A percentile compares a stretch with the other conserved stretches of the same genome.
These are phyloP conservation scores for Anabas testudineus DNA, from an alignment of 2,797 vertebrate species.

Conservation along the genomic window DNA sequence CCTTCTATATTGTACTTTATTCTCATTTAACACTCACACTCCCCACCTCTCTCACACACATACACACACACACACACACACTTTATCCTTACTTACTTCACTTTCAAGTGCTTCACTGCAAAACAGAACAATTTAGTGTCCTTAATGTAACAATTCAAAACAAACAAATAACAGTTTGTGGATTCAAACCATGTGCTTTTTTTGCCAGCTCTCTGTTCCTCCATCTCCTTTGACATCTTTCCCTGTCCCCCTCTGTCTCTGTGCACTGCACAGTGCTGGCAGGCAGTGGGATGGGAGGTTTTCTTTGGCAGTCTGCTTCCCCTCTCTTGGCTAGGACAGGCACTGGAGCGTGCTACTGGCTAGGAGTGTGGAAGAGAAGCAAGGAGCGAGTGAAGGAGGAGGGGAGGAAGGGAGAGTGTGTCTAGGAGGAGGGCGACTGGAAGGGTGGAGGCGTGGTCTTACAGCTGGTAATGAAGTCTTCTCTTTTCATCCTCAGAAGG, in stretches of 20 bases:
- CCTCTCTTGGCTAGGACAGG: slow-evolving; percentile 80
- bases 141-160: slow-evolving; percentile 27
- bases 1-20: slow-evolving; percentile 39
- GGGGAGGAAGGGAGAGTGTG: slow-evolving; percentile 72
- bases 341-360: slow-evolving; percentile 91
- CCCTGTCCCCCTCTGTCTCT: slow-evolving; percentile 43
- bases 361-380: slow-evolving; percentile 86
- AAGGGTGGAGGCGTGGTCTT: slow-evolving; percentile 85
- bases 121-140: slow-evolving; percentile 19
- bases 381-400: slow-evolving; percentile 78
- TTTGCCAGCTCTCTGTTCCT: slow-evolving; percentile 41
- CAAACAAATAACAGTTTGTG: slow-evolving; percentile 50
- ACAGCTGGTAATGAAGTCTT: slow-evolving; percentile 93
- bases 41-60: not conserved
- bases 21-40: slow-evolving; percentile 33
- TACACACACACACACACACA: slow-evolving; percentile 14
- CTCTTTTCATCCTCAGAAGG: slow-evolving; percentile 94
- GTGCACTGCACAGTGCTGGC: slow-evolving; percentile 74
- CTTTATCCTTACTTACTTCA: slow-evolving; percentile 1
- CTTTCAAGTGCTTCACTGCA: slow-evolving; percentile 24
- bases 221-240: slow-evolving; percentile 40
- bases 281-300: slow-evolving; percentile 80
- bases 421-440: slow-evolving; percentile 70
- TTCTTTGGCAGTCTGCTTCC: slow-evolving; percentile 83
- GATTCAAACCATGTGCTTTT: slow-evolving; percentile 31